phyloP scores from a whole-genome alignment of 2,797 vertebrate genomes.

The Remorina albescens region DNA sequence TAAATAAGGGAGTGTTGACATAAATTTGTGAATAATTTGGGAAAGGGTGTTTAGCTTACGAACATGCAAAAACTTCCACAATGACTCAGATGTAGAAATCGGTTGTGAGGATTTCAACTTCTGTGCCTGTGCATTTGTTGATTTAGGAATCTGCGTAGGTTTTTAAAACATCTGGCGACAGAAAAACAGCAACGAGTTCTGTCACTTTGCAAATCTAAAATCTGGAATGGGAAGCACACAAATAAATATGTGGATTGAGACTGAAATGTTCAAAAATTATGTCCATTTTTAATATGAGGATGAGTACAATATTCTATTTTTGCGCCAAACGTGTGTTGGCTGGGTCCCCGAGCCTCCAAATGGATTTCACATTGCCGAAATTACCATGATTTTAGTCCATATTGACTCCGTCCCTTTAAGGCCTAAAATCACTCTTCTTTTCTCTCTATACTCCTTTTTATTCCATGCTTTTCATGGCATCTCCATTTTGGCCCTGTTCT shows the following conservation, averaged over 20 bases:
- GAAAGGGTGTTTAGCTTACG: constrained; percentile 32
- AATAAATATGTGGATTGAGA: constrained; percentile 27
- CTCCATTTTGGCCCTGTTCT: constrained; percentile 74
- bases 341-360: constrained; percentile 62
- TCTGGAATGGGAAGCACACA: constrained; percentile 8
- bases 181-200: neutral
- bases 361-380: constrained; percentile 73
- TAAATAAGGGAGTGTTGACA: constrained; percentile 68
- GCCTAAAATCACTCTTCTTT: constrained; percentile 60
- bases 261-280: constrained; percentile 12
- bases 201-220: constrained; percentile 31
- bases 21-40: constrained; percentile 60
- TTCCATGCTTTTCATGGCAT: constrained; percentile 63
- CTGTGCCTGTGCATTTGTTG: constrained; percentile 51
- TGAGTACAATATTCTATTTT: constrained; percentile 49
- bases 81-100: constrained; percentile 55
- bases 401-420: constrained; percentile 68
- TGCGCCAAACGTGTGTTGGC: constrained; percentile 43
- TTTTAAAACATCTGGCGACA: constrained; percentile 8
- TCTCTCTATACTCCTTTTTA: constrained; percentile 45
- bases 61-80: constrained; percentile 61
- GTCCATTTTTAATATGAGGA: constrained; percentile 33
- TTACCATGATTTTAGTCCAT: constrained; percentile 68
- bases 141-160: neutral
- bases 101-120: constrained; percentile 28